Base-by-base conservation (phyloP, 2,113 vertebrate species). In the Megaceryle maxima region DNA sequence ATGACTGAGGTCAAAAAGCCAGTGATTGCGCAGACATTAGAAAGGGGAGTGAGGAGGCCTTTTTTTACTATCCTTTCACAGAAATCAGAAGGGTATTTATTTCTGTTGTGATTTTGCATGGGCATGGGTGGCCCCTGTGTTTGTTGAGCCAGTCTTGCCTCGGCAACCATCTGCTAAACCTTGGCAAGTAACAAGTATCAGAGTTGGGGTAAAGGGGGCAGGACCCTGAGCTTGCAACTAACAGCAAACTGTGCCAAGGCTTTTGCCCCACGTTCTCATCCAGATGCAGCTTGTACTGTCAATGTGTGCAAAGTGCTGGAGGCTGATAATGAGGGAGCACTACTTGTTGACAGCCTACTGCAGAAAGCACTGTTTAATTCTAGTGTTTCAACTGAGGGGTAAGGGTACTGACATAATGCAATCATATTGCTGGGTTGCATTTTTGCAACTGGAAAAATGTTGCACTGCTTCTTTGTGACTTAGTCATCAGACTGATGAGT, bases 321-420 rank as follows among this genome's bases (percentile, higher is more conserved):
- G 26, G 24, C 29, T 80, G 59, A n/a, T 31, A 77, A 8, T 15
- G n/a, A 66, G 18, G 19, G n/a, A 81, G 11, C 2, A 6, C 13
- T 50, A 28, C n/a, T 28, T 75, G 6, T 22, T 72, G 69, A 46
- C 33, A 73, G 29, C 63, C 29, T 53, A 4, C 28, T 37, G 12
- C 16, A 55, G 60, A 44, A 88, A 2, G 2, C 9, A 46, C 10
- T 28, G 33, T 44, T 33, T 60, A 72, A 95, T 82, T 59, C 17
- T 37, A 59, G 37, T 0, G 0, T 11, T 50, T 17, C 28, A n/a
- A 35, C 13, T 19, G 37, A 70, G 21, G 1, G 3, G 6, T 50
- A 43, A 59, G 3, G 5, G 16, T 50, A 37, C 24, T 6, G 9
- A 63, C 5, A 31, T 25, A 70, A 31, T 13, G 31, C 43, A 46